These are phyloP conservation scores for Epinotia ramella DNA, from an alignment of 2,888 invertebrate species.

Conservation along the genomic window DNA sequence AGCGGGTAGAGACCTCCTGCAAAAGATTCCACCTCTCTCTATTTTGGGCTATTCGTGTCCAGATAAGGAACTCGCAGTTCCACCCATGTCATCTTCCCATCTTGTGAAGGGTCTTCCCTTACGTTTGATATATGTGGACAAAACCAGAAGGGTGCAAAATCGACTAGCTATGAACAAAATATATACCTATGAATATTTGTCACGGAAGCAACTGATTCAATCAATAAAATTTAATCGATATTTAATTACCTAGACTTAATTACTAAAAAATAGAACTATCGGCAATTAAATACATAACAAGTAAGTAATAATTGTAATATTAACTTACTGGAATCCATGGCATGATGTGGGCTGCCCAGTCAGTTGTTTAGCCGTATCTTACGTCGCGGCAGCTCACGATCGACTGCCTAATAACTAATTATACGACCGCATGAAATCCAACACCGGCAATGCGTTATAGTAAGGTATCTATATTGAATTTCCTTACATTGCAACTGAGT, in stretches of 20 bases:
- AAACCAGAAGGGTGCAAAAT: too few species aligned
- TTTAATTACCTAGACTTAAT: too few species aligned
- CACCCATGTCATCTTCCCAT: too few species aligned
- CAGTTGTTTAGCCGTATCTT: not conserved
- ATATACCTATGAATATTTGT: not conserved
- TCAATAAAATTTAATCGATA: not conserved
- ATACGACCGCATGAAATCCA: conserved; percentile 21
- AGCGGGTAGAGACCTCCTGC: too few species aligned
- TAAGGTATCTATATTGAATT: conserved; percentile 33
- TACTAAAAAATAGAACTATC: not conserved
- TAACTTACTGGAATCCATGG: conserved; percentile 36
- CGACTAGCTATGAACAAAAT: too few species aligned
- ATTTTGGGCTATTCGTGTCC: too few species aligned
- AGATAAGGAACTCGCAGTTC: too few species aligned
- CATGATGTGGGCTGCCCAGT: not conserved
- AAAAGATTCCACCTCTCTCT: too few species aligned
- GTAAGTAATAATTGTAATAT: not conserved
- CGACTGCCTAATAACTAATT: not conserved
- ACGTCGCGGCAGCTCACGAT: conserved; percentile 15
- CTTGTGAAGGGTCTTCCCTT: too few species aligned
- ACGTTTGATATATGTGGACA: too few species aligned
- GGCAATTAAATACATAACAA: not conserved
- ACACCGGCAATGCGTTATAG: conserved; percentile 20
- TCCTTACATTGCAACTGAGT: conserved; percentile 27
- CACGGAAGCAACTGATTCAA: not conserved